A percentile compares a stretch with the other conserved stretches of the same genome.
phyloP scores from a whole-genome alignment of 2,113 vertebrate species.

The Tenebrosternarchus preto region DNA sequence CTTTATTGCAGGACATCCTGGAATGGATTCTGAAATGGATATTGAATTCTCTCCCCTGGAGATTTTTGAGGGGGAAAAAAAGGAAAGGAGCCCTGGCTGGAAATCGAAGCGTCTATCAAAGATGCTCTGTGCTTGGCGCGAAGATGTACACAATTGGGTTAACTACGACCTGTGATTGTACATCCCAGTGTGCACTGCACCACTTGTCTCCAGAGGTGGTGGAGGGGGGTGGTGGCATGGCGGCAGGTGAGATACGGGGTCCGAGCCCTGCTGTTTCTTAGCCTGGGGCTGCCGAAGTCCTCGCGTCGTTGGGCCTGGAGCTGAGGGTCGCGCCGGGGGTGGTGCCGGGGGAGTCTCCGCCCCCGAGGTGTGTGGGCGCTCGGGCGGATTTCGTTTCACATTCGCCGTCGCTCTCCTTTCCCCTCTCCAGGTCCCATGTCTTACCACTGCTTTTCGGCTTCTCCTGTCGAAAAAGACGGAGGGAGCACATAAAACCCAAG shows the following conservation, averaged over 20 bases:
- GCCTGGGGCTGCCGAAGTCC: too few species aligned
- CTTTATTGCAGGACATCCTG: constrained; percentile 62
- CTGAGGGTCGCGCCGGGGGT: too few species aligned
- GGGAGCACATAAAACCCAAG: constrained; percentile 18
- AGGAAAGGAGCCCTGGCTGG: constrained; percentile 53
- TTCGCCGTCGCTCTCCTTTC: constrained; percentile 5
- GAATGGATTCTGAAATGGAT: constrained; percentile 65
- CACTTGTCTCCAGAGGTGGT: constrained; percentile 53
- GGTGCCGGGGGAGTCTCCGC: not conserved
- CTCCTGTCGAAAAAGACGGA: constrained; percentile 11
- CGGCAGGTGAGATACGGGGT: too few species aligned
- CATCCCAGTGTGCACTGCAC: constrained; percentile 37
- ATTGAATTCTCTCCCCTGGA: constrained; percentile 67
- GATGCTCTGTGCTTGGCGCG: constrained; percentile 37
- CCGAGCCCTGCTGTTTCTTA: too few species aligned
- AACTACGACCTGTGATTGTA: constrained; percentile 57
- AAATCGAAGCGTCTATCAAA: constrained; percentile 66
- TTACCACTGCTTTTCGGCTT: not conserved
- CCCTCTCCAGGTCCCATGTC: not conserved
- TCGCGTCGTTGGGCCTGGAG: too few species aligned
- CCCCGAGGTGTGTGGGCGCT: not conserved
- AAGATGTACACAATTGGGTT: constrained; percentile 57
- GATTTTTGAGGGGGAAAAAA: constrained; percentile 65
- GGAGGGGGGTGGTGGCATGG: constrained; percentile 28
- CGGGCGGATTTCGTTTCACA: constrained; percentile 7